phyloP scores from a whole-genome alignment of 1,140 invertebrate species.

The Listronotus oregonensis region DNA sequence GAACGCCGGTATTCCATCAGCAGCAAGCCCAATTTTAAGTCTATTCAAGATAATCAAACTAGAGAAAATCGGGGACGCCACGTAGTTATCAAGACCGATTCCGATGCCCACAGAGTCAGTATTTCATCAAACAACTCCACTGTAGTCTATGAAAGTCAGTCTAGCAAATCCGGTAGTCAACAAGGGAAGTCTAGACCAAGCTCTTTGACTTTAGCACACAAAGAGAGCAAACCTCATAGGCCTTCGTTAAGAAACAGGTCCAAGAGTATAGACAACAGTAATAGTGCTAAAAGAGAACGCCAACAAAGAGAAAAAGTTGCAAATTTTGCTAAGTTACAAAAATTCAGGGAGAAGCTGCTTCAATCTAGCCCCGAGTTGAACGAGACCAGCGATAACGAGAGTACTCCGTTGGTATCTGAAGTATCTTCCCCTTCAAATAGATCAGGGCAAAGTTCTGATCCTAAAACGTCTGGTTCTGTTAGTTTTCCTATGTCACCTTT shows the following conservation, averaged over 20 bases:
- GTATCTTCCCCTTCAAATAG: slow-evolving; percentile 49
- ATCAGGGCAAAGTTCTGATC: slow-evolving; percentile 43
- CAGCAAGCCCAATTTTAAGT: slow-evolving; percentile 45
- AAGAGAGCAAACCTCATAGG: slow-evolving; percentile 28
- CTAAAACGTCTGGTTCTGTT: slow-evolving; percentile 46
- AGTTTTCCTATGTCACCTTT: slow-evolving; percentile 46
- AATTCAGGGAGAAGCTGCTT: slow-evolving; percentile 57
- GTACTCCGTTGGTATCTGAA: slow-evolving; percentile 56
- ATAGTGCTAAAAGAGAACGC: slow-evolving; percentile 27
- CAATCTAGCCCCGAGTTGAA: slow-evolving; percentile 52
- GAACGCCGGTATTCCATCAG: slow-evolving; percentile 40
- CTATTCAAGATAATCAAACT: slow-evolving; percentile 24
- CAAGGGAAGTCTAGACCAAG: slow-evolving; percentile 38
- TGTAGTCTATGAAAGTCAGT: slow-evolving; percentile 40
- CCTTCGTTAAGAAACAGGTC: slow-evolving; percentile 44
- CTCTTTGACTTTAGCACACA: slow-evolving; percentile 42
- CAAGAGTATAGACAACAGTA: slow-evolving; percentile 50
- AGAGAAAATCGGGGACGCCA: slow-evolving; percentile 45
- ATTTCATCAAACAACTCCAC: slow-evolving; percentile 40
- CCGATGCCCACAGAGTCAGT: slow-evolving; percentile 39
- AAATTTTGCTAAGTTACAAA: slow-evolving; percentile 55
- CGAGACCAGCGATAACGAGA: slow-evolving; percentile 55
- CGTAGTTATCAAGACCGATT: slow-evolving; percentile 49
- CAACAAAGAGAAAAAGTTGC: slow-evolving; percentile 28
- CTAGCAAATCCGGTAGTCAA: slow-evolving; percentile 10